Conservation (phyloP, 2,113 vertebrate species). For the Coptodon rendalli region DNA sequence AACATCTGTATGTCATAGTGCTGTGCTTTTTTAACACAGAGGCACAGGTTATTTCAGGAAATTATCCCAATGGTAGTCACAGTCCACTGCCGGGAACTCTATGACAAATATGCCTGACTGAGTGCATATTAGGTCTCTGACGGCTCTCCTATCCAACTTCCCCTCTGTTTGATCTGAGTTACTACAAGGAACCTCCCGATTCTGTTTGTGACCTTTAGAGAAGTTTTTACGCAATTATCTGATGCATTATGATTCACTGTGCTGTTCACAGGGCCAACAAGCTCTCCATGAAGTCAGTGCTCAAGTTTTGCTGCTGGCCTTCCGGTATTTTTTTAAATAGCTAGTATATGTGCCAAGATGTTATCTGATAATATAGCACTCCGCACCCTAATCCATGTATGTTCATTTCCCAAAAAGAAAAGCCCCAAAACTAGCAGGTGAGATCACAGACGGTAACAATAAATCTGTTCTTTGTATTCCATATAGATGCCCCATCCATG, state of each 20-base stretch:
- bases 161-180: neutral
- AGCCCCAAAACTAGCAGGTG: neutral
- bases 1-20: neutral
- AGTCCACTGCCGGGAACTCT: neutral
- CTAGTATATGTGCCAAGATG: neutral
- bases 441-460: neutral
- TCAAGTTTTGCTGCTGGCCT: neutral
- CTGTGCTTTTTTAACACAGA: neutral
- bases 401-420: neutral
- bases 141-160: fast-evolving
- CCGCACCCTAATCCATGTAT: fast-evolving
- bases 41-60: neutral
- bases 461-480: neutral
- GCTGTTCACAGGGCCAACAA: neutral
- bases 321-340: fast-evolving
- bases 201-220: neutral
- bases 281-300: neutral
- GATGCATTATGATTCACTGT: neutral
- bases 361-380: neutral
- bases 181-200: neutral
- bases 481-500: neutral
- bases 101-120: neutral
- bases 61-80: neutral
- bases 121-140: neutral
- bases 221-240: neutral